Base-by-base conservation (phyloP, 2,797 vertebrate genomes). In the Centropyge bicolor region DNA sequence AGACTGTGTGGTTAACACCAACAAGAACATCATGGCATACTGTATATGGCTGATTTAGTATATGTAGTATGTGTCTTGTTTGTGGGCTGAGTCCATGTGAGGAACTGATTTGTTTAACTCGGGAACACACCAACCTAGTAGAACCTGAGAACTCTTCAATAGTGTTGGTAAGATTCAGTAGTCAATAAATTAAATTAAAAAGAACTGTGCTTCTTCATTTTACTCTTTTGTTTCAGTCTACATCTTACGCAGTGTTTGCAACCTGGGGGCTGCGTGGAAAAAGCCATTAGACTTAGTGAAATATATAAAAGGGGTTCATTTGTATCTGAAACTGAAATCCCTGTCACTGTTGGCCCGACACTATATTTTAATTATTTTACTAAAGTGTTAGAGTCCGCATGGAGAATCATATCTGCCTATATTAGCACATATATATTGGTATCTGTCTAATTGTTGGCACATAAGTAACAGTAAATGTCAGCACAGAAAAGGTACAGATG, bases 121-220 rank as follows among this genome's bases (percentile, higher is more conserved):
- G 20, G 13, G 5, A 14, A 40, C 19, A 22, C 46, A 59, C 4
- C 31, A 11, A 5, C 35, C 57, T 19, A 49, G 38, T 73, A 45
- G n/a, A 69, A 61, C 41, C 20, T 12, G 10, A 68, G 14, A 46
- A 64, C 54, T 75, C 46, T 55, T 31, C 20, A 48, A 13, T 64
- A 49, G 46, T 20, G 31, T 45, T 73, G 24, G 19, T 12, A 11
- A 11, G 20, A 8, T 24, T 71, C 38, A 57, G 59, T 9, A 35
- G 38, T 46, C 24, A 19, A 31, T 70, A 74, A 75, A 75, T 43
- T 0, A 7, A n/a, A 24, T n/a, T 0, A 10, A 43, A 43, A 10
- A 48, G 57, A 31, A 8, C 27, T 31, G 27, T 27, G 17, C 27
- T 45, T 62, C 19, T 11, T 60, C 0, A 16, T 41, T 27, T 27